phyloP scores from a whole-genome alignment of 2,888 invertebrate genomes.

The Xestia ashworthii region DNA sequence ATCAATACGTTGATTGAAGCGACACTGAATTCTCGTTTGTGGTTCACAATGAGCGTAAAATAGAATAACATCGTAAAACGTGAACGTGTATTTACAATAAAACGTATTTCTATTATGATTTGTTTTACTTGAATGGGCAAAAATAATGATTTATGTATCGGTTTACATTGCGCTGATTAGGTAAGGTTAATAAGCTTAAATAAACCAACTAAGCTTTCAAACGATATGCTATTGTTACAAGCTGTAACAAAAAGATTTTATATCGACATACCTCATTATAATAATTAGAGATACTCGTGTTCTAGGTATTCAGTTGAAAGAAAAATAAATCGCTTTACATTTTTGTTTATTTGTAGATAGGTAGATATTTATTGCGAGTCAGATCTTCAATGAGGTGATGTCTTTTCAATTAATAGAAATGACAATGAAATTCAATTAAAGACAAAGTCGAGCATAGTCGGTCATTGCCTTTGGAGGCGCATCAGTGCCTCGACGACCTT shows the following conservation, averaged over 20 bases:
- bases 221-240: background rate
- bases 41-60: constrained; percentile 26
- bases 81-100: constrained; percentile 8
- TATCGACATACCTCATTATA: background rate
- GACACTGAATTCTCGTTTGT: constrained; percentile 25
- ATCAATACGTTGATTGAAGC: constrained; percentile 20
- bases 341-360: background rate
- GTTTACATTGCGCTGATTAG: constrained; percentile 19
- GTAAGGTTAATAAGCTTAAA: constrained; percentile 1
- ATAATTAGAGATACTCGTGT: constrained; percentile 5
- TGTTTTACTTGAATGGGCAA: constrained; percentile 20
- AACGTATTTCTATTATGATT: constrained; percentile 23
- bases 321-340: background rate
- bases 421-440: background rate
- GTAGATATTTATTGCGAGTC: no score
- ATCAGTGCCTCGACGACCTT: no score
- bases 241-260: constrained; percentile 15
- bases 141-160: constrained; percentile 10
- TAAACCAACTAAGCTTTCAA: constrained; percentile 2
- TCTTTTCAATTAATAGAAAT: background rate
- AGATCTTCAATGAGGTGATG: background rate
- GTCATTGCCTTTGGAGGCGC: no score
- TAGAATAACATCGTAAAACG: constrained; percentile 20
- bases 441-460: no score
- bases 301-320: background rate